Conservation (phyloP, 2,888 invertebrate species). For the Meiosimyza decipiens region DNA sequence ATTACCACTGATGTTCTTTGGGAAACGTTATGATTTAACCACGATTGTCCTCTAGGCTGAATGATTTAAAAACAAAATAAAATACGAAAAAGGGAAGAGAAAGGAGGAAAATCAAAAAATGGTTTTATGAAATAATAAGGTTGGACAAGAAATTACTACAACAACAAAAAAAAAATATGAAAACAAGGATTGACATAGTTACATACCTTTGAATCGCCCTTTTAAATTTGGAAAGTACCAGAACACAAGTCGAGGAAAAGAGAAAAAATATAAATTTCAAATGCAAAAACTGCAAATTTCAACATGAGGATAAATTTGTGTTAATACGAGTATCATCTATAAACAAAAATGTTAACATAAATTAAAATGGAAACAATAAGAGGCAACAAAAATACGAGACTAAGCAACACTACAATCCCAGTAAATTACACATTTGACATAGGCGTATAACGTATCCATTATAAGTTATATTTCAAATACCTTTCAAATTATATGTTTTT, state of each 20-base stretch:
- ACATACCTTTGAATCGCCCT: conserved; percentile 66
- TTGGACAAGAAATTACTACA: neutral
- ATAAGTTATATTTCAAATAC: no score
- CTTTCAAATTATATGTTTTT: no score
- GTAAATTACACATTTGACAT: neutral
- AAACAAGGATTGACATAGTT: conserved; percentile 22
- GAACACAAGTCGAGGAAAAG: neutral
- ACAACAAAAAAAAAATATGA: neutral
- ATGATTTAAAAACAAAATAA: no score
- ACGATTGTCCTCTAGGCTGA: no score
- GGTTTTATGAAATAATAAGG: neutral
- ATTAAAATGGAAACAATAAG: conserved; percentile 26
- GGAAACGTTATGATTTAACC: no score
- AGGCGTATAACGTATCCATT: no score
- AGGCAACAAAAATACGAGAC: neutral
- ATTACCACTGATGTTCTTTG: no score
- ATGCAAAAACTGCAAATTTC: no score
- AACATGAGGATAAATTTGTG: conserved; percentile 14
- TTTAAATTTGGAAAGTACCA: conserved; percentile 27
- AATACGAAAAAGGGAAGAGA: no score
- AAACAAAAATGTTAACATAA: conserved; percentile 22
- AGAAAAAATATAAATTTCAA: no score
- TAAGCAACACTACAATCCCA: neutral
- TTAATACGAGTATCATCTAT: conserved; percentile 23
- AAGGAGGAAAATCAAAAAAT: neutral